Evolutionary conservation across 2,888 invertebrate genomes (phyloP), one percentile per base, ranked within the genome.

Genomic region (Glyphotaelius pellucidus): DNA sequence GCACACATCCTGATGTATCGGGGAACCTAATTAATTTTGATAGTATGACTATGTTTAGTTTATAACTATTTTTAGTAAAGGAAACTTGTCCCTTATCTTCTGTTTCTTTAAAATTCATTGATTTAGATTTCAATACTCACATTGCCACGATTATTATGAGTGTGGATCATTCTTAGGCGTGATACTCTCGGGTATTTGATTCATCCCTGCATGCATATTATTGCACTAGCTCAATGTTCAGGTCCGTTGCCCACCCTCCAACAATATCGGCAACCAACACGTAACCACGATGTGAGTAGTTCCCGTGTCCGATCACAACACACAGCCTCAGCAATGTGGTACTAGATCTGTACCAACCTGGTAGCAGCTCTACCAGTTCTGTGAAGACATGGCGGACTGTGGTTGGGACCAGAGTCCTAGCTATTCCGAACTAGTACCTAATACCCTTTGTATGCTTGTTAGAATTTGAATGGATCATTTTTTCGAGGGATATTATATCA

Each of bases 261-360:
- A 32, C 25, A 32, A 15, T 25, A n/a, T n/a, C n/a, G n/a, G 35
- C 83, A n/a, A 3, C 5, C 19, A 83, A 83, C 9, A 67, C 19
- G 7, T 67, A 67, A 67, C 67, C 67, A 83, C 83, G 35, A 83
- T 83, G 83, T 35, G 35, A 38, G 83, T 25, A 83, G 19, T 83
- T 83, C 83, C 83, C 35, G 35, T 38, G 83, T 35, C 83, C 83
- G n/a, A 83, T 83, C 83, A 83, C 83, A 83, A 4, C 35, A 35
- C 67, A 35, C 38, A 38, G 83, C 35, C 25, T 35, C 83, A 35
- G 25, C 35, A 83, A 83, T 38, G 35, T 35, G 25, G 83, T 35
- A 83, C 83, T 25, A 83, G 35, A 67, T n/a, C 25, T 67, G 67
- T n/a, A 25, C 67, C 25, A 67, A 67, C 25, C 67, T 67, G 9